phyloP scores from a whole-genome alignment of 37 sponge, comb jelly and placozoan genomes.

The Agelas oroides region DNA sequence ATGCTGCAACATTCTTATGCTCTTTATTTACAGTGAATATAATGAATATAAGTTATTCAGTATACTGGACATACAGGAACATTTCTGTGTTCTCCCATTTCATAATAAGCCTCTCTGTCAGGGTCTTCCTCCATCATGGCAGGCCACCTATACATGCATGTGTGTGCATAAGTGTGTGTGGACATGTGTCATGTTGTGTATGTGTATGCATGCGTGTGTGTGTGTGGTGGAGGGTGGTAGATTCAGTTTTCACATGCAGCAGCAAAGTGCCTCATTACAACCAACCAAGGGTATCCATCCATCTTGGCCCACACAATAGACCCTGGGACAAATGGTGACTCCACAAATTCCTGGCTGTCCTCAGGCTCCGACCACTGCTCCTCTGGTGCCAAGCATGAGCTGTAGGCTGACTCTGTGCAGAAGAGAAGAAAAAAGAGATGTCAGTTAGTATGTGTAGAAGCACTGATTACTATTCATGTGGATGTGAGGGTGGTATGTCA shows the following conservation, averaged over 20 bases:
- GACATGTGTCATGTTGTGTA: not conserved
- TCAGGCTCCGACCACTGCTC: slow-evolving; percentile 48
- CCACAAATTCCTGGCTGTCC: slow-evolving; percentile 71
- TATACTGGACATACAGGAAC: slow-evolving; percentile 32
- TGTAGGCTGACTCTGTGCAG: slow-evolving; percentile 33
- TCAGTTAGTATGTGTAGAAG: not conserved
- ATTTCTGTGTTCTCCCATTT: slow-evolving; percentile 14
- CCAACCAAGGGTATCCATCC: slow-evolving; percentile 78
- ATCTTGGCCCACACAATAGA: slow-evolving; percentile 82
- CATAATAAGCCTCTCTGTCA: slow-evolving; percentile 58
- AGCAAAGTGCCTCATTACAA: too few relatives aligned
- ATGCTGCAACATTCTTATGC: too few relatives aligned
- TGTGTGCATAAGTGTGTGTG: not conserved
- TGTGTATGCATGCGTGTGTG: not conserved
- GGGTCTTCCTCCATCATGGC: slow-evolving; percentile 84
- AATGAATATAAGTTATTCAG: too few relatives aligned
- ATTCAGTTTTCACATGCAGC: too few relatives aligned
- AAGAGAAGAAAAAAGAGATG: too few relatives aligned
- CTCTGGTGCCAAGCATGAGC: slow-evolving; percentile 52
- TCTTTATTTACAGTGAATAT: too few relatives aligned
- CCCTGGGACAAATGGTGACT: slow-evolving; percentile 64
- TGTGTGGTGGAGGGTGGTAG: too few relatives aligned
- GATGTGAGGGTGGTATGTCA: not conserved
- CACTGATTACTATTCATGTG: too few relatives aligned
- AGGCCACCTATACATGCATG: slow-evolving; percentile 71